These are phyloP conservation scores for Gymnoscopelus microlampas DNA, from an alignment of 2,797 vertebrate species.

Conservation along the genomic window DNA sequence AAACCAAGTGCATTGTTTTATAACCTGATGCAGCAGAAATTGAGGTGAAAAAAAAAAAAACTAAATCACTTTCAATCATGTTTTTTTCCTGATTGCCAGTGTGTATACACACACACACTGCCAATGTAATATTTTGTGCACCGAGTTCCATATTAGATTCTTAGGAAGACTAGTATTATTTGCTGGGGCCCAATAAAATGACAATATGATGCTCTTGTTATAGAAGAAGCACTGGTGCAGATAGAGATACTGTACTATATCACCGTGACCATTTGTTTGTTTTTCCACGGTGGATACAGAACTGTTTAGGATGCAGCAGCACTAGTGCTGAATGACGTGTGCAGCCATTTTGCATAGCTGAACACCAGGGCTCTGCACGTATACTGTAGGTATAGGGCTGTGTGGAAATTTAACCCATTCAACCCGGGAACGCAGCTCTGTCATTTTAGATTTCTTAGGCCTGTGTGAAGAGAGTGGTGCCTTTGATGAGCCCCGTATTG, in stretches of 20 bases:
- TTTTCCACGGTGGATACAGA: constrained; percentile 40
- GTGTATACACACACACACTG: constrained; percentile 26
- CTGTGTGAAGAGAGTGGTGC: too few species aligned
- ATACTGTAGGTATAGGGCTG: constrained; percentile 19
- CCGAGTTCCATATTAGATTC: constrained; percentile 24
- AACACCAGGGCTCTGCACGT: constrained; percentile 52
- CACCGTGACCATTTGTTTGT: constrained; percentile 2
- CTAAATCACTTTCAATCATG: constrained; percentile 51
- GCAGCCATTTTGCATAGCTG: constrained; percentile 63
- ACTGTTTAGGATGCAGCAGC: constrained; percentile 62
- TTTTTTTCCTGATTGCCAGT: constrained; percentile 30
- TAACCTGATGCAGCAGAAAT: constrained; percentile 62
- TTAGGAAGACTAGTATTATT: constrained; percentile 43
- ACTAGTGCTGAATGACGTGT: constrained; percentile 46
- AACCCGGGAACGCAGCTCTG: too few species aligned
- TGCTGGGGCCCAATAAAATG: constrained; percentile 42
- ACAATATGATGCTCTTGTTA: constrained; percentile 28
- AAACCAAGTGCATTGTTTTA: constrained; percentile 70
- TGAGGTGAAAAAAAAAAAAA: constrained; percentile 44
- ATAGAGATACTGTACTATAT: constrained; percentile 29
- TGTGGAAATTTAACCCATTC: constrained; percentile 27
- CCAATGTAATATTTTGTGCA: constrained; percentile 41
- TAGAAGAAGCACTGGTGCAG: constrained; percentile 35
- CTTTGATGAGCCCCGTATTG: too few species aligned
- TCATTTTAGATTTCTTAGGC: too few species aligned